Conservation (phyloP, 37 sponge, comb jelly and placozoan genomes). For the Beroe forskalii region DNA sequence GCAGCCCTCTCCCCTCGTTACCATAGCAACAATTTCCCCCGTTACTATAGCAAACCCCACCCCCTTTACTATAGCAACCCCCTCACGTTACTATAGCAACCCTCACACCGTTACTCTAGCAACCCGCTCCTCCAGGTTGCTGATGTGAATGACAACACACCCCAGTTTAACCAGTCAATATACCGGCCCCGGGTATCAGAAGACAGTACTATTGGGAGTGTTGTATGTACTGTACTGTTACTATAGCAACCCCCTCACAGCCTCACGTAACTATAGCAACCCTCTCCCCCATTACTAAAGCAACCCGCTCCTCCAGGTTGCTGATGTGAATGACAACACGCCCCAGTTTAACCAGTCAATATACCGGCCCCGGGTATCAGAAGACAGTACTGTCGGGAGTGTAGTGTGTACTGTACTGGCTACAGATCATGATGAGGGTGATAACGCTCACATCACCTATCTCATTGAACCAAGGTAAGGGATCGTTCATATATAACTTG, state of each 20-base stretch:
- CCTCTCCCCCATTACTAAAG: no score
- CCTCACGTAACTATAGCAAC: no score
- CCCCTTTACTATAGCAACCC: no score
- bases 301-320: background rate
- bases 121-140: background rate
- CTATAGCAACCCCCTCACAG: no score
- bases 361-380: constrained; percentile 23
- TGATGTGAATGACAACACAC: constrained; percentile 56
- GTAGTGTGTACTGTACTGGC: constrained; percentile 45
- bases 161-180: constrained; percentile 46
- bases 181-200: constrained; percentile 36
- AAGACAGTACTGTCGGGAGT: constrained; percentile 35
- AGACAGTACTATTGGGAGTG: constrained; percentile 33
- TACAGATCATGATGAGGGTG: constrained; percentile 33
- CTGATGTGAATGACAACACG: constrained; percentile 53
- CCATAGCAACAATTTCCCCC: no score
- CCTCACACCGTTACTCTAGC: background rate
- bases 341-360: constrained; percentile 54
- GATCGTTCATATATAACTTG: no score
- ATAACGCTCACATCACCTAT: constrained; percentile 10
- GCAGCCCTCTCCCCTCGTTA: no score
- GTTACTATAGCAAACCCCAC: no score
- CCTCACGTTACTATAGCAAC: background rate
- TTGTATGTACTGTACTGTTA: constrained; percentile 19
- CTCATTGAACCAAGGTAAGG: constrained; percentile 32